Evolutionary conservation across 1,140 invertebrate species (phyloP), one percentile per base, ranked within the genome.

Genomic region (Drosophila micromelanica): DNA sequence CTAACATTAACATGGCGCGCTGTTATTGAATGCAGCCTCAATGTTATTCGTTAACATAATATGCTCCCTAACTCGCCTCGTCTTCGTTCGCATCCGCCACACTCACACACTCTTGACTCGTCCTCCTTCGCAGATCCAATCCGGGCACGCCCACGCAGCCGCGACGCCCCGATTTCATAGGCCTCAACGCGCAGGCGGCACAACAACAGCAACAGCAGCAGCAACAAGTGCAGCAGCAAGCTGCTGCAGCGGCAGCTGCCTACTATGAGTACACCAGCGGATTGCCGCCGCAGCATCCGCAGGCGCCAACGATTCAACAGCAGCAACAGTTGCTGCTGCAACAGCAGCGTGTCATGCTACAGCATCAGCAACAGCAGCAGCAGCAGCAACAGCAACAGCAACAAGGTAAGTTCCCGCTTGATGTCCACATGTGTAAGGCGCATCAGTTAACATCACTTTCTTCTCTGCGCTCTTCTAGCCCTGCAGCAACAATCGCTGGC

Each of bases 141-240:
- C 97, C 96, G 61, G 96, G 96, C 84, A 97, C 96, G 72, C 97
- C 97, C 73, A 97, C 96, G 72, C 96, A 97, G 93, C 95, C 96
- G 49, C 94, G 96, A 86, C 94, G 96, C 63, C 96, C 96, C 7
- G 96, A 97, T 92, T 97, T 97, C 93, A 97, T 97, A 85, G 95
- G 96, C 62, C 96, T 93, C 23, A 94, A 92, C 57, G 76, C 62
- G 32, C 90, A 76, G 68, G 75, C 70, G 40, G 60, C 27, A 13
- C 63, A 57, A n/a, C 70, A 63, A 0, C 59, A 71, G 5, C 67
- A 71, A 7, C 67, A 73, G 23, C 76, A 75, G 12, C 82, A 78
- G 45, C 80, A 73, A 27, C 71, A 71, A 23, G 20, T 23, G 40
- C 72, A 75, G 6, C 76, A 82, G 49, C 78, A 62, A 72, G 61